Conservation (phyloP, 2,797 vertebrate genomes). For the Microtus agrestis region DNA sequence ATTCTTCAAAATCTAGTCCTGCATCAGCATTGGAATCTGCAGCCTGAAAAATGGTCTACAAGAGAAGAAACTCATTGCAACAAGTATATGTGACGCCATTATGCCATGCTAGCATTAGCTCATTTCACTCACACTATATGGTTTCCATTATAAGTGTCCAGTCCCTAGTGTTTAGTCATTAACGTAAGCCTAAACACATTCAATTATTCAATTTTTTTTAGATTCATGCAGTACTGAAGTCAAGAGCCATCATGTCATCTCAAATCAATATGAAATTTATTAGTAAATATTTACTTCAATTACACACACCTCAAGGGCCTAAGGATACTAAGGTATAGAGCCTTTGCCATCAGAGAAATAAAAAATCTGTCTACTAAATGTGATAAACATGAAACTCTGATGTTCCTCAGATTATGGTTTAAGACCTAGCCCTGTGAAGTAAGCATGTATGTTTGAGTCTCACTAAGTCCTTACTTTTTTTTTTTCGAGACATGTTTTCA, state of each 20-base stretch:
- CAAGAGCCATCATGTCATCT: background rate
- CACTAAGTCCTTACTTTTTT: background rate
- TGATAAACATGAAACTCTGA: slow-evolving; percentile 36
- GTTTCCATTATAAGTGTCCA: background rate
- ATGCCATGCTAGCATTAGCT: background rate
- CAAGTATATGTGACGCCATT: background rate
- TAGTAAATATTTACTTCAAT: background rate
- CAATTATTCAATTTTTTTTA: background rate
- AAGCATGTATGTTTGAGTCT: background rate
- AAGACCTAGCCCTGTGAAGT: background rate
- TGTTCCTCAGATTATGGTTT: background rate
- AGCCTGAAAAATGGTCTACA: slow-evolving; percentile 92
- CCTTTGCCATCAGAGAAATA: background rate
- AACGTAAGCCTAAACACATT: background rate
- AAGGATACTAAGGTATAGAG: background rate
- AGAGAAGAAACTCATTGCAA: slow-evolving; percentile 74
- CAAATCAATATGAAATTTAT: slow-evolving; percentile 38
- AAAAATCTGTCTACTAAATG: slow-evolving; percentile 13
- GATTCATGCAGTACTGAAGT: background rate
- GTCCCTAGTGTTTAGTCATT: background rate
- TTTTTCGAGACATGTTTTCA: no score
- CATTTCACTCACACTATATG: background rate
- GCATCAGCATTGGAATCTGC: slow-evolving; percentile 92
- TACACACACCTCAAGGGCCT: background rate
- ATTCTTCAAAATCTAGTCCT: slow-evolving; percentile 93